These are phyloP conservation scores for Siniperca knerii DNA, from an alignment of 2,113 vertebrate species.

Conservation along the genomic window DNA sequence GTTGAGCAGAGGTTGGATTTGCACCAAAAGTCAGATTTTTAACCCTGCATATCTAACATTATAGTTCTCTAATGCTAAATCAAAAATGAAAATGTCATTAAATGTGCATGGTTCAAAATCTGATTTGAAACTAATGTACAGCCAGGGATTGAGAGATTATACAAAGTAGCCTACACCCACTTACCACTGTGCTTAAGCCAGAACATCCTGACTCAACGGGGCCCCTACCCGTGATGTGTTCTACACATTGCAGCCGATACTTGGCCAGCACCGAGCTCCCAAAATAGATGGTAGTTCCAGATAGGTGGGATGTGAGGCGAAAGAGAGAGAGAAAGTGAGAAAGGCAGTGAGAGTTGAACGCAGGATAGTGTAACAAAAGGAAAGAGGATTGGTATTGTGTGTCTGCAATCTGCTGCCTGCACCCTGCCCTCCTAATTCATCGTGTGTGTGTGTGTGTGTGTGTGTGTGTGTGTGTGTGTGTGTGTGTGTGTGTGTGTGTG, in stretches of 20 bases:
- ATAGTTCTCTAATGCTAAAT: neutral
- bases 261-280: constrained; percentile 61
- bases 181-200: constrained; percentile 43
- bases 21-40: neutral
- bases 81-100: neutral
- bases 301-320: constrained; percentile 70
- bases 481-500: constrained; percentile 27
- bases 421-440: constrained; percentile 34
- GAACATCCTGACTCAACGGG: constrained; percentile 57
- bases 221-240: constrained; percentile 63
- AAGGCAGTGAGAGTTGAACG: constrained; percentile 53
- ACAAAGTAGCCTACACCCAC: constrained; percentile 51
- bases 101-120: constrained; percentile 18
- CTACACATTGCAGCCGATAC: constrained; percentile 67
- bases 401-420: constrained; percentile 55
- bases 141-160: constrained; percentile 35
- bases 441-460: neutral
- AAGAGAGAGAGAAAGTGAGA: constrained; percentile 48
- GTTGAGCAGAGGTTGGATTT: neutral
- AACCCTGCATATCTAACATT: neutral
- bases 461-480: constrained; percentile 30
- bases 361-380: constrained; percentile 45
- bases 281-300: constrained; percentile 74
- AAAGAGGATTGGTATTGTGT: constrained; percentile 47
- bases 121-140: neutral